Evolutionary conservation across 2,113 vertebrate genomes (phyloP), one percentile per base, ranked within the genome.

Genomic region (Sylvilagus bachmani): DNA sequence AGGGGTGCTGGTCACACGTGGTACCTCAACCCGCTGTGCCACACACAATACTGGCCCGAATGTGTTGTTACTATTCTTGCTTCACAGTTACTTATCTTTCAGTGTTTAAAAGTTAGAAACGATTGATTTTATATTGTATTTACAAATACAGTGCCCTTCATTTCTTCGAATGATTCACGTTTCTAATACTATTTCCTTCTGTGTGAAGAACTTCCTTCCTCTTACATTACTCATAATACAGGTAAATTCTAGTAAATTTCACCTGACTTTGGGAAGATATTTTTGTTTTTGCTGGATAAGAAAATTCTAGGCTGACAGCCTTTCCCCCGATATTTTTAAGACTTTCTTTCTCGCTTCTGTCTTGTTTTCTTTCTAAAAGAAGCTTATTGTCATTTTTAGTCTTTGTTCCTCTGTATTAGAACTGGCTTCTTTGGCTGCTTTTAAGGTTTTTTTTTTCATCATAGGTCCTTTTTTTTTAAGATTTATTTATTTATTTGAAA

Each of bases 91-190:
- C 16, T 83, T 89, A 61, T 66, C 33, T 89, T 89, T 95, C 36
- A 83, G 83, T 75, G 71, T 27, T 90, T 93, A 38, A 90, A 79
- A 51, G 24, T 81, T 66, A 77, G 79, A 89, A 88, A 92, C 70
- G 6, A 5, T 38, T 31, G 19, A 27, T 90, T 78, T 87, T 66
- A 10, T 88, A 19, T 61, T 83, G 6, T 89, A 87, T 58, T 93
- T 77, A 67, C 55, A 16, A 88, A 0, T 58, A 13, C 19, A 78
- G 16, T 83, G 71, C 16, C 67, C 53, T 78, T 61, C 49, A 51
- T 82, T 82, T n/a, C 5, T 55, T 79, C 70, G 29, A 80, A 22
- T 85, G 36, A 61, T 74, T n/a, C 49, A 31, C 7, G 44, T 78
- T 92, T 89, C 53, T 14, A 21, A 6, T 89, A 7, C 10, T 61